Conservation (phyloP, 2,113 vertebrate genomes). For the Trogon melanurus region DNA sequence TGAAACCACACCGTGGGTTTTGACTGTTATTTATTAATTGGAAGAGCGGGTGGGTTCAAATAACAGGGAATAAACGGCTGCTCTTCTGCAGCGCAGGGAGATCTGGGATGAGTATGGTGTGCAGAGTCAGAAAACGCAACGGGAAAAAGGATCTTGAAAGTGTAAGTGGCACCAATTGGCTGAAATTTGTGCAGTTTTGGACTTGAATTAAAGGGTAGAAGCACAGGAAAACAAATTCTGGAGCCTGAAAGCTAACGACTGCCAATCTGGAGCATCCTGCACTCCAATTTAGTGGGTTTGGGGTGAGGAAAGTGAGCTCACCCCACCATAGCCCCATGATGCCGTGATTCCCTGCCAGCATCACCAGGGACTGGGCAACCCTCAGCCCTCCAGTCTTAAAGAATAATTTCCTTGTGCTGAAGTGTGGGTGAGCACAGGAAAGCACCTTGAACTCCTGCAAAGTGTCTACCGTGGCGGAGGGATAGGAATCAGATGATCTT, state of each 20-base stretch:
- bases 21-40: fast-evolving
- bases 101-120: fast-evolving
- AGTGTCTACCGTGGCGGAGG: no score
- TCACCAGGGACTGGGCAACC: fast-evolving
- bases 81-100: neutral
- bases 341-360: fast-evolving
- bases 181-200: neutral
- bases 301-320: neutral
- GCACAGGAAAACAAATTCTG: neutral
- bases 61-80: neutral
- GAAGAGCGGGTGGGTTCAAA: neutral
- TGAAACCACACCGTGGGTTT: fast-evolving
- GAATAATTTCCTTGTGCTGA: neutral
- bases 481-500: no score
- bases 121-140: neutral
- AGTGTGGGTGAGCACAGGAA: no score
- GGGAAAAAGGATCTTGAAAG: neutral
- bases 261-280: neutral
- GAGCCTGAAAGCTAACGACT: neutral
- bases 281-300: neutral
- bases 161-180: neutral
- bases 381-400: neutral
- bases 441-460: neutral
- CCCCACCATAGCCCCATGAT: fast-evolving
- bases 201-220: neutral